Percentiles rank a stretch among this genome's conserved stretches.
These are phyloP conservation scores for Apostichopus californicus DNA, from an alignment of 35 echinoderm and acorn worm genomes.

Conservation along the genomic window DNA sequence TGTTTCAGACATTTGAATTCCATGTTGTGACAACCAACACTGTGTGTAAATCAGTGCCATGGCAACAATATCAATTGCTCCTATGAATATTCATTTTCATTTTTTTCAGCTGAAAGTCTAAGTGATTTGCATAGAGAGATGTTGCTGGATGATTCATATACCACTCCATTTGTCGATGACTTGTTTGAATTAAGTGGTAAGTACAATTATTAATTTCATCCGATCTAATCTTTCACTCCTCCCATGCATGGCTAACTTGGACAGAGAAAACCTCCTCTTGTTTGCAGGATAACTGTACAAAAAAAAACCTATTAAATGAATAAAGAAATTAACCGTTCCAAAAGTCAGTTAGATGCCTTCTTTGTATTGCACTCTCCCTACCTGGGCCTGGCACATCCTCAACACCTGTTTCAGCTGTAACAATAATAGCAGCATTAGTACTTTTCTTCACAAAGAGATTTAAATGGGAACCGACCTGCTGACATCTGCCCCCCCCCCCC, in stretches of 20 bases:
- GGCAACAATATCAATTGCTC: no score
- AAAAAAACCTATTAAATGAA: no score
- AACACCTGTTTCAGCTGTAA: no score
- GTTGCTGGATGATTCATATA: slow-evolving; percentile 15
- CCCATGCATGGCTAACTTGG: neutral
- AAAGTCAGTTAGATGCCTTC: neutral
- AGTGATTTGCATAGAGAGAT: slow-evolving; percentile 37
- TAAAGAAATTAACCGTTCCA: neutral
- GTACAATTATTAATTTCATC: neutral
- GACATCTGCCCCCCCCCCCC: no score
- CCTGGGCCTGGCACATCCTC: no score
- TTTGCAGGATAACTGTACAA: no score
- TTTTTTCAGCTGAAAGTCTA: slow-evolving; percentile 32
- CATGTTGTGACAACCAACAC: no score
- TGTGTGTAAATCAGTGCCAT: no score
- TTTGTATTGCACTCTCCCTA: neutral
- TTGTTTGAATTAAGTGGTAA: slow-evolving; percentile 58
- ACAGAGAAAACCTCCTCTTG: neutral
- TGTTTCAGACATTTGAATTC: no score
- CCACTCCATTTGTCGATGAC: slow-evolving; percentile 49
- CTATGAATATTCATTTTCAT: slow-evolving; percentile 8
- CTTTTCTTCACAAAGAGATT: no score
- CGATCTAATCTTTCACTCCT: neutral
- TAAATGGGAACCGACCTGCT: no score
- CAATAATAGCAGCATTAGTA: no score